phyloP scores from a whole-genome alignment of 2,797 vertebrate genomes.

The Astyanax mexicanus region DNA sequence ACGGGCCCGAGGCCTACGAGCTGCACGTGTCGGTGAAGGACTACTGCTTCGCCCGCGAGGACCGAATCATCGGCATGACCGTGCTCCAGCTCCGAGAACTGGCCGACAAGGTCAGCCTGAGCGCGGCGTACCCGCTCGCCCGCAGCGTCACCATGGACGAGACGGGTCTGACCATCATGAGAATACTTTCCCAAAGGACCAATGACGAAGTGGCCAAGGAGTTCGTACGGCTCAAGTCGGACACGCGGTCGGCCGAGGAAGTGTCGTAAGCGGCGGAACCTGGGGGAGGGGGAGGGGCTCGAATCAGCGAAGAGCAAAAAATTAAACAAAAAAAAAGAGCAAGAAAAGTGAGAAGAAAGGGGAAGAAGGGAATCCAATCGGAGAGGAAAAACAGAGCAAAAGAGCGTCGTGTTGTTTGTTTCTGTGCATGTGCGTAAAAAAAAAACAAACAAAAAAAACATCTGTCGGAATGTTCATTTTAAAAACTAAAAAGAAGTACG shows the following conservation, averaged over 20 bases:
- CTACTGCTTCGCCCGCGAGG: constrained; percentile 98
- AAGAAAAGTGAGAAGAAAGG: background rate
- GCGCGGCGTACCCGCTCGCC: constrained; percentile 87
- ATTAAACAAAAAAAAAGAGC: constrained; percentile 12
- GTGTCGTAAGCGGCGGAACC: constrained; percentile 66
- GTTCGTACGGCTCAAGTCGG: constrained; percentile 96
- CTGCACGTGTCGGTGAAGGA: constrained; percentile 96
- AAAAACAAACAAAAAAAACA: too few species aligned
- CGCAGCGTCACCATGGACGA: constrained; percentile 89
- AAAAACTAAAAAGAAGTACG: constrained; percentile 81
- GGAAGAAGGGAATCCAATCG: constrained; percentile 26
- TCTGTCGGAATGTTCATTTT: constrained; percentile 96
- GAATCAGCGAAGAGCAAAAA: constrained; percentile 45
- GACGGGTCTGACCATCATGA: constrained; percentile 93
- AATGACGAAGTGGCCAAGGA: constrained; percentile 96
- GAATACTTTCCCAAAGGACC: constrained; percentile 98
- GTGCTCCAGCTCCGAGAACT: constrained; percentile 90
- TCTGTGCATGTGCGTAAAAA: constrained; percentile 96
- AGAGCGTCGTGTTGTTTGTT: constrained; percentile 81
- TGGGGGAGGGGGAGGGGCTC: too few species aligned
- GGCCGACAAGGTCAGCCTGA: constrained; percentile 84
- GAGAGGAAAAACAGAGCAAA: constrained; percentile 55
- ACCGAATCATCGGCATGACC: constrained; percentile 91
- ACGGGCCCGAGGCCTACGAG: constrained; percentile 89
- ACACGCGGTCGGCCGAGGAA: constrained; percentile 90